Evolutionary conservation across 2,797 vertebrate species (phyloP), one percentile per base, ranked within the genome.

Genomic region (Sardinella longiceps): DNA sequence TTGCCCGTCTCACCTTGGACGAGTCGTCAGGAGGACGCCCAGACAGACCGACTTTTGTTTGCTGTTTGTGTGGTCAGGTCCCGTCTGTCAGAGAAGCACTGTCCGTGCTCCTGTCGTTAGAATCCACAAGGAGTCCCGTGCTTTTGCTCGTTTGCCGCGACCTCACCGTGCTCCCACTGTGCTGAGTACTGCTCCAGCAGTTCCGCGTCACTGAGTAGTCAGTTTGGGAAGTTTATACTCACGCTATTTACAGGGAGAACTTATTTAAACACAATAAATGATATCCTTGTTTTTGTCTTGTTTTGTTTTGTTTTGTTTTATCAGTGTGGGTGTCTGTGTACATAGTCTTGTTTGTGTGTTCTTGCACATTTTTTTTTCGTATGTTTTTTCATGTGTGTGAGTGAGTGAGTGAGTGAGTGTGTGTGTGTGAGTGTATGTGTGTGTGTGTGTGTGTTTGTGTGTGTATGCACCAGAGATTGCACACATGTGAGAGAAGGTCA

Each of bases 191-290:
- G 70, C 70, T 43, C 39, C 86, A 86, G 90, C 86, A 82, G 83
- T 85, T 87, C 88, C 81, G 70, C 86, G 84, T 91, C 82, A 83
- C 58, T 43, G n/a, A 77, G 60, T 30, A 28, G 81, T 87, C 85
- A 84, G 89, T 87, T 74, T 85, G 86, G 84, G 2, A 77, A 39
- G 37, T 77, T 77, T 43, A 77, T 43, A 43, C 33, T 77, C 18
- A 18, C 66, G 60, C 81, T 95, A 95, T 95, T 94, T 95, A 94
- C 93, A 95, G 84, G 90, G 77, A 23, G 48, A 30, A n/a, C 58
- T 81, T 83, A 58, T 83, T 83, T 90, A 89, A 84, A 25, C 15
- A 48, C 45, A 43, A 80, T 53, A 70, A 6, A 58, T 37, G 80
- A 28, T 23, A 56, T 28, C 18, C 18, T 60, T 60, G 56, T 60